Evolutionary conservation across 2,888 invertebrate genomes (phyloP).

Genomic region (Geotrupes spiniger): DNA sequence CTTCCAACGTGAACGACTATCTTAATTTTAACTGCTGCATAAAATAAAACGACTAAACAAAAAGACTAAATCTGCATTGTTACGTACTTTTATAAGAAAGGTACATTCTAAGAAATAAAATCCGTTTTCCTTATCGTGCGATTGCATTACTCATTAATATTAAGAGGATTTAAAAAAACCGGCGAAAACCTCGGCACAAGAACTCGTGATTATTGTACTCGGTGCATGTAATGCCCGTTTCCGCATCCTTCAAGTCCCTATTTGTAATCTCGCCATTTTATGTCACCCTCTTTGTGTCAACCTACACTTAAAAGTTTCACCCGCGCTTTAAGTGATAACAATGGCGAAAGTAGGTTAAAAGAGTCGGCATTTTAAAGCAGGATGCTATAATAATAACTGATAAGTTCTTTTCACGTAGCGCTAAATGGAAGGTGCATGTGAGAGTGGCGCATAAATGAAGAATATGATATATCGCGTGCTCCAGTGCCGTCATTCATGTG

Average conservation of each 20-base stretch:
- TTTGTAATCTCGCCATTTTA: not conserved
- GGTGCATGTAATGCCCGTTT: not conserved
- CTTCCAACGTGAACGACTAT: too few relatives aligned
- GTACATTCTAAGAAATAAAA: too few relatives aligned
- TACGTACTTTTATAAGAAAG: too few relatives aligned
- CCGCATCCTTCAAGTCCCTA: not conserved
- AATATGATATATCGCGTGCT: not conserved
- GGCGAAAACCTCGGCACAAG: too few relatives aligned
- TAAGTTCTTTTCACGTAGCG: constrained; percentile 4
- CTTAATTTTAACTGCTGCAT: too few relatives aligned
- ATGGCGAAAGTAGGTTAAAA: constrained; percentile 16
- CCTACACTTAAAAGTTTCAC: not conserved
- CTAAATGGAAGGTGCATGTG: constrained; percentile 2
- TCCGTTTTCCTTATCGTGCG: too few relatives aligned
- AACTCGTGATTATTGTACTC: not conserved
- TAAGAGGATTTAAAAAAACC: too few relatives aligned
- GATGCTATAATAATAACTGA: constrained; percentile 18
- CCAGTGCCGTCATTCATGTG: too few relatives aligned
- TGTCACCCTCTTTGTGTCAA: not conserved
- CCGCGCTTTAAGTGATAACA: not conserved
- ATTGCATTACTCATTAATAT: too few relatives aligned
- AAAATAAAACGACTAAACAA: too few relatives aligned
- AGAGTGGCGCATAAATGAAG: not conserved
- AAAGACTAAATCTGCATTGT: too few relatives aligned
- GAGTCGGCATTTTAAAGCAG: constrained; percentile 15